These are phyloP conservation scores for Octopus sinensis DNA, from an alignment of 1,140 invertebrate genomes.

Conservation along the genomic window DNA sequence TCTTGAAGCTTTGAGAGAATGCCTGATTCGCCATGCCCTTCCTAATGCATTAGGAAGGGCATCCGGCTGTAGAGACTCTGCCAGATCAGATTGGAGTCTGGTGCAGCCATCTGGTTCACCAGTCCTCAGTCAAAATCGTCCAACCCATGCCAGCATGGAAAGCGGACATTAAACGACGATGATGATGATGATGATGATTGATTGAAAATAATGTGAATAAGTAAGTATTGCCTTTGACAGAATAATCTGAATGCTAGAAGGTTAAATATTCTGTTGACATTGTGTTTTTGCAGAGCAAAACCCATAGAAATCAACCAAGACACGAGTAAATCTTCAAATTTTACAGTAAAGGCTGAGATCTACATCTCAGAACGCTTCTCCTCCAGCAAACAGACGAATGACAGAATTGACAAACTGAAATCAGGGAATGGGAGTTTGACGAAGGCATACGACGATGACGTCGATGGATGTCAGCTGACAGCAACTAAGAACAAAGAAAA, in stretches of 20 bases:
- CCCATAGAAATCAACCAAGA: conserved; percentile 38
- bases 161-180: no score
- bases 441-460: background rate
- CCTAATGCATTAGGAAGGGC: no score
- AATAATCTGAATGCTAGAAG: background rate
- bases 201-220: no score
- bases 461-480: conserved; percentile 20
- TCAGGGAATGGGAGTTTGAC: background rate
- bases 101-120: no score
- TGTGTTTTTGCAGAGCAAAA: conserved; percentile 31
- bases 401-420: conserved; percentile 32
- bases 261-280: no score
- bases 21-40: no score
- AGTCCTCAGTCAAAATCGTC: no score
- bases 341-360: conserved; percentile 38
- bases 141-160: no score
- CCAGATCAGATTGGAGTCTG: no score
- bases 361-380: conserved; percentile 46
- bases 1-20: no score
- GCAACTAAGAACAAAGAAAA: background rate
- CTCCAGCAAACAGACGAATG: conserved; percentile 26
- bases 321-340: conserved; percentile 36
- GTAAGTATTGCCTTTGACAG: background rate
- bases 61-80: no score
- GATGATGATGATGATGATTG: no score